phyloP scores from a whole-genome alignment of 1,140 invertebrate species.

The Bombus impatiens region DNA sequence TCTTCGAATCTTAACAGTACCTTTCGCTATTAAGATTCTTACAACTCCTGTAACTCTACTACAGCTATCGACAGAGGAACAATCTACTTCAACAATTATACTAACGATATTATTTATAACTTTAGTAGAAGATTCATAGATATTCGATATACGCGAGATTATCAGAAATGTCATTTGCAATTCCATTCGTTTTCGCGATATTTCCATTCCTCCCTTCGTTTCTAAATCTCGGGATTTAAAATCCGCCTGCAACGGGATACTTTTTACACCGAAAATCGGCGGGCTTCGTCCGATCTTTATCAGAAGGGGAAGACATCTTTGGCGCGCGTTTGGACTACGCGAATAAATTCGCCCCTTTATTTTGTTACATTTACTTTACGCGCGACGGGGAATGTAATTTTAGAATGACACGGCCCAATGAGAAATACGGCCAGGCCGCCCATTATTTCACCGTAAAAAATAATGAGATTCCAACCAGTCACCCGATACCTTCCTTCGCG shows the following conservation, averaged over 20 bases:
- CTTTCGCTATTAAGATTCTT: background rate
- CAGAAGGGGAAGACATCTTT: background rate
- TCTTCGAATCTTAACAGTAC: too few relatives aligned
- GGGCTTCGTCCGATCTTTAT: conserved; percentile 17
- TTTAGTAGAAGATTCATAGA: background rate
- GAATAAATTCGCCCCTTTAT: conserved; percentile 37
- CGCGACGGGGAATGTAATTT: conserved; percentile 27
- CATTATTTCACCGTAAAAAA: conserved; percentile 51
- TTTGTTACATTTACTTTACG: conserved; percentile 48
- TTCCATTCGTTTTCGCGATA: background rate
- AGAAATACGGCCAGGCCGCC: conserved; percentile 29
- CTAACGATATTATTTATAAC: background rate
- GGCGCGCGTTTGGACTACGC: background rate
- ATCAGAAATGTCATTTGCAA: background rate
- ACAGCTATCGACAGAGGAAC: background rate
- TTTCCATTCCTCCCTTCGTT: background rate
- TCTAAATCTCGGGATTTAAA: background rate
- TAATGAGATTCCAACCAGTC: conserved; percentile 48
- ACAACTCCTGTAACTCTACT: background rate
- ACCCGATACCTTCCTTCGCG: conserved; percentile 44
- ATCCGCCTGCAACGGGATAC: conserved; percentile 19
- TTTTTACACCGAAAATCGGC: background rate
- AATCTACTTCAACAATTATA: background rate
- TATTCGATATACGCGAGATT: background rate
- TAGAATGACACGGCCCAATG: conserved; percentile 35